phyloP scores from a whole-genome alignment of 2,797 vertebrate species.

The Typhlichthys subterraneus region DNA sequence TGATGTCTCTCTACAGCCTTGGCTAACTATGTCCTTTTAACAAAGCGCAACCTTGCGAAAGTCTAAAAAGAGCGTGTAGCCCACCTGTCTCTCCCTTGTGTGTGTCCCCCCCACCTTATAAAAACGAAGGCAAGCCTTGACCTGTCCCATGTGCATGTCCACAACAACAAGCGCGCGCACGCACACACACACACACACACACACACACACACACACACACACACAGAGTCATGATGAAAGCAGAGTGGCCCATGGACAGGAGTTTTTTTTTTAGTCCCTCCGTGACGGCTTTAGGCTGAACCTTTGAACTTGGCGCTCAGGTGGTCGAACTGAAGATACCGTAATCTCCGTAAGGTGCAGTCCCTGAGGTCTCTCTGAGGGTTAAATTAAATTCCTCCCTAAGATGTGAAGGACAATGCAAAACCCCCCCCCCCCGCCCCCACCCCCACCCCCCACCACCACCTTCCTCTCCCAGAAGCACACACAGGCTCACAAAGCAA shows the following conservation, averaged over 20 bases:
- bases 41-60: slow-evolving; percentile 36
- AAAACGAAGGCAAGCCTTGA: slow-evolving; percentile 63
- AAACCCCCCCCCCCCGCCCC: slow-evolving; percentile 25
- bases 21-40: slow-evolving; percentile 21
- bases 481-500: slow-evolving; percentile 65
- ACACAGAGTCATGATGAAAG: neutral
- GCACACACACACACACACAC: slow-evolving; percentile 1
- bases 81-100: slow-evolving; percentile 69
- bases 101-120: slow-evolving; percentile 34
- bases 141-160: slow-evolving; percentile 25
- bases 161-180: neutral
- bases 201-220: slow-evolving; percentile 1
- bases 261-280: slow-evolving; percentile 1
- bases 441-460: neutral
- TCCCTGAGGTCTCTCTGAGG: neutral
- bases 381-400: slow-evolving; percentile 25
- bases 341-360: slow-evolving; percentile 4
- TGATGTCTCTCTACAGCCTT: slow-evolving; percentile 4
- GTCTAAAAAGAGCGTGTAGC: slow-evolving; percentile 40
- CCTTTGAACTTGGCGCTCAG: slow-evolving; percentile 19
- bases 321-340: slow-evolving; percentile 25
- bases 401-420: slow-evolving; percentile 46
- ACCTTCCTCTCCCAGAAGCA: slow-evolving; percentile 17
- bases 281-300: slow-evolving; percentile 9
- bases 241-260: slow-evolving; percentile 9